These are phyloP conservation scores for Regulus satrapa DNA, from an alignment of 2,113 vertebrate genomes.

Conservation along the genomic window DNA sequence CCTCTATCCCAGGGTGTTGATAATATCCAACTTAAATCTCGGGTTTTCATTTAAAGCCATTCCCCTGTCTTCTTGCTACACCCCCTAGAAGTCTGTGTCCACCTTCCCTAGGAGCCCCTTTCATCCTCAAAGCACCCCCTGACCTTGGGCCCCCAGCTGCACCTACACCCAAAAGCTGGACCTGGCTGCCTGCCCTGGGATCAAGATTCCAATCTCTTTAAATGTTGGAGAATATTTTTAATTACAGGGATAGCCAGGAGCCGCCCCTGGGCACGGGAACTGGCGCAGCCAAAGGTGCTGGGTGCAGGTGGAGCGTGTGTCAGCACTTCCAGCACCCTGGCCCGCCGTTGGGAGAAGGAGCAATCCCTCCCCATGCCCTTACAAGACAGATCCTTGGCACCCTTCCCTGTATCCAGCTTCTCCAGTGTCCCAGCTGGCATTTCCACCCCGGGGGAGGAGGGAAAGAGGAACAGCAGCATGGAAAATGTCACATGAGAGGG, in stretches of 20 bases:
- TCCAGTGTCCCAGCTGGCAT: not conserved
- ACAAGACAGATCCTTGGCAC: not conserved
- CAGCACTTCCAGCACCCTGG: not conserved
- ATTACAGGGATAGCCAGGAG: not conserved
- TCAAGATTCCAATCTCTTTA: not conserved
- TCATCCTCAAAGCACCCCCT: no score
- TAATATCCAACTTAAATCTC: not conserved
- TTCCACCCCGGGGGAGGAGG: not conserved
- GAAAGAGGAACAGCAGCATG: not conserved
- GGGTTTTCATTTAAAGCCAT: not conserved
- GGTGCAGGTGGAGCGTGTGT: not conserved
- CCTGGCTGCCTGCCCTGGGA: not conserved
- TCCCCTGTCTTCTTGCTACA: not conserved
- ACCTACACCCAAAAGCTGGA: not conserved
- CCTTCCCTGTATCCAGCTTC: not conserved
- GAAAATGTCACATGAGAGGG: not conserved
- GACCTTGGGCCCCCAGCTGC: not conserved
- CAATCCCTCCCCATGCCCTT: not conserved
- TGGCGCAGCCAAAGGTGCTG: not conserved
- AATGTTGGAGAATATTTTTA: not conserved
- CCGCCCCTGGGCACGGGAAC: not conserved
- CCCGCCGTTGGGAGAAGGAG: accelerated
- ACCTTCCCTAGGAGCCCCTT: not conserved
- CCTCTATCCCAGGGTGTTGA: accelerated
- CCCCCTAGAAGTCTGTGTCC: not conserved